Evolutionary conservation across 2,888 invertebrate species (phyloP), one percentile per base, ranked within the genome.

Genomic region (Chymomyza caudatula): DNA sequence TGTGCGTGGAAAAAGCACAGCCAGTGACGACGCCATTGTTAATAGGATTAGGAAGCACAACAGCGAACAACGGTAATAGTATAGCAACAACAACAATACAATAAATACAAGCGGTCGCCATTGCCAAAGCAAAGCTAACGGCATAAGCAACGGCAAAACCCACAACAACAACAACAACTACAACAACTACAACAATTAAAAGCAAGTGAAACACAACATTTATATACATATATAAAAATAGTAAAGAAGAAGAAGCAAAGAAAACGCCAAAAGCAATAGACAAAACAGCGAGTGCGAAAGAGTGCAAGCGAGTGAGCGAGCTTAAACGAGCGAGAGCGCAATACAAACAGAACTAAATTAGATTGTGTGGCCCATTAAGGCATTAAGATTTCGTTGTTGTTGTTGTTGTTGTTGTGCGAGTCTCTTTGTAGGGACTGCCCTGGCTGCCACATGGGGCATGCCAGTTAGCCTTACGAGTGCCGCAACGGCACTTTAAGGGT

Each of bases 331-430:
- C 42, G 23, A 56, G 43, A 43, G 69, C 63, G 67, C 63, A 68
- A 72, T 69, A 69, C 79, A 82, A 82, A 81, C 77, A 81, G 80
- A 83, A 83, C 78, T 84, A 83, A 83, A 83, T 83, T 83, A 82
- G 84, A 84, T 83, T 83, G 84, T 82, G 84, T 83, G 84, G 82
- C 82, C 82, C 82, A 83, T 83, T 83, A 83, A 77, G 78, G 82
- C 84, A 83, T 83, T 83, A 83, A 77, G 82, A 79, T 79, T 78
- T 79, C 82, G 79, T 29, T 49, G 29, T 65, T 44, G 60, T 60
- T 62, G 44, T 52, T 43, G 2, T 37, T 53, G n/a, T 47, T 66
- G 62, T 63, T 61, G 22, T 51, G 61, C 62, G 53, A 53, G 29
- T 37, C 25, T 59, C n/a, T 11, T 64, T 58, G 53, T 53, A 29